Evolutionary conservation across 2,113 vertebrate species (phyloP).

Genomic region (Scophthalmus maximus): DNA sequence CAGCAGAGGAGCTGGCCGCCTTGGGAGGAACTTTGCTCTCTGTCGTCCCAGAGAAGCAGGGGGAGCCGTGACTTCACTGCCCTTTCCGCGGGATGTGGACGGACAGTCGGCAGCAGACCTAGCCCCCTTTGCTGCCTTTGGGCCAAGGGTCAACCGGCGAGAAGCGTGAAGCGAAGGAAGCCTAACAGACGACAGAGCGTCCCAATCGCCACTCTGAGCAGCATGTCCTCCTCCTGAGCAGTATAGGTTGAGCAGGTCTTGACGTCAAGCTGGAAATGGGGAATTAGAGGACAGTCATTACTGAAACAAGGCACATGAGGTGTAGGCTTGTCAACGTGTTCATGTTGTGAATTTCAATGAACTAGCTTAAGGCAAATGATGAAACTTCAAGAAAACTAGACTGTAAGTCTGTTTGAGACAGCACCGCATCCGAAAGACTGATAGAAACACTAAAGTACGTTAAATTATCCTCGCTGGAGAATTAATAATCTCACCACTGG

Average conservation of each 20-base stretch:
- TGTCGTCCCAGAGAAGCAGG: conserved; percentile 14
- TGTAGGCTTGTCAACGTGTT: too few species aligned
- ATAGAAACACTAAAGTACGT: neutral
- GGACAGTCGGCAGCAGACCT: conserved; percentile 24
- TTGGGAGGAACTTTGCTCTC: conserved; percentile 38
- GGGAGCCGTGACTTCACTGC: conserved; percentile 2
- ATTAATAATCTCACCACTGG: neutral
- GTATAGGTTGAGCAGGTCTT: neutral
- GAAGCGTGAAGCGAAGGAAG: neutral
- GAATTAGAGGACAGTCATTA: neutral
- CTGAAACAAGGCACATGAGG: neutral
- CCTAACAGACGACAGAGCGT: conserved; percentile 10
- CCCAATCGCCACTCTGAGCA: conserved; percentile 7
- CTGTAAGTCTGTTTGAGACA: neutral
- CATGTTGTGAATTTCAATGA: neutral
- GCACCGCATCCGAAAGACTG: neutral
- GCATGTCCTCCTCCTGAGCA: neutral
- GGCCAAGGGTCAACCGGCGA: conserved; percentile 22
- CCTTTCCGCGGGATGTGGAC: conserved; percentile 16
- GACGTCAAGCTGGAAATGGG: neutral
- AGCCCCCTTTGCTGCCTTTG: neutral
- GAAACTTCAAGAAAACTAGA: neutral
- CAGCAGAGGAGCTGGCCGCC: conserved; percentile 8
- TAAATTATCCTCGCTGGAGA: conserved; percentile 17
- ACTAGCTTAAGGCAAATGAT: neutral